Percentiles rank a stretch among this genome's conserved stretches.
Evolutionary conservation across 2,113 vertebrate genomes (phyloP).

Genomic region (Pipra filicauda): DNA sequence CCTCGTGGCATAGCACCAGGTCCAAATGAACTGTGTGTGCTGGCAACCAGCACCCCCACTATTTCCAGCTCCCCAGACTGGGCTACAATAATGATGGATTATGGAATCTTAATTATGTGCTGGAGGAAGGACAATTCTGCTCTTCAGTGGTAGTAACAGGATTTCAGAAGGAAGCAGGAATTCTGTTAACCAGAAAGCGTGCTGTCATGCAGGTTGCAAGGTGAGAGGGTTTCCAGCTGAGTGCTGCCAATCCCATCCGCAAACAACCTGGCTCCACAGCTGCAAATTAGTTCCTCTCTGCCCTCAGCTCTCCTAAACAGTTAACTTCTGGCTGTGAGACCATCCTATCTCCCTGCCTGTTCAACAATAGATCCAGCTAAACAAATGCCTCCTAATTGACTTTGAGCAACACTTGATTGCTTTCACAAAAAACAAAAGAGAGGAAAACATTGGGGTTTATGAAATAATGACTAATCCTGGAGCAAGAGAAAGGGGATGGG

Average conservation of each 20-base stretch:
- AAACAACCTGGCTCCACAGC: conserved; percentile 37
- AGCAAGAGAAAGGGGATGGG: conserved; percentile 56
- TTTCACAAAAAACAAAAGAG: conserved; percentile 62
- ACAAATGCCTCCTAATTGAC: conserved; percentile 71
- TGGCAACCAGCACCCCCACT: background rate
- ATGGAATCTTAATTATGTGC: conserved; percentile 6
- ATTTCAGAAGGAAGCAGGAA: background rate
- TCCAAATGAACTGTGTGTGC: background rate
- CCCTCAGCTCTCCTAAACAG: background rate
- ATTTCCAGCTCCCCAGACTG: background rate
- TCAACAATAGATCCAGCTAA: conserved; percentile 65
- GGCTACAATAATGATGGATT: background rate
- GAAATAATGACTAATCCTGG: conserved; percentile 70
- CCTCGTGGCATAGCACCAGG: background rate
- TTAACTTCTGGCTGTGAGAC: conserved; percentile 47
- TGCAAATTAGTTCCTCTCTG: conserved; percentile 34
- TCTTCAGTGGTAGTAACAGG: background rate
- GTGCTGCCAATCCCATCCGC: background rate
- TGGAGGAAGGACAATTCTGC: background rate
- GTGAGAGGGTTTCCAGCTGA: conserved; percentile 25
- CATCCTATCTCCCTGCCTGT: conserved; percentile 34
- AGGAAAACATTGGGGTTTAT: conserved; percentile 56
- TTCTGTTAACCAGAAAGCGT: background rate
- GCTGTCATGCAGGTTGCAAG: background rate
- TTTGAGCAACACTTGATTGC: conserved; percentile 72